Evolutionary conservation across 2,113 vertebrate species (phyloP), one percentile per base, ranked within the genome.

Genomic region (Chaetodon trifascialis): DNA sequence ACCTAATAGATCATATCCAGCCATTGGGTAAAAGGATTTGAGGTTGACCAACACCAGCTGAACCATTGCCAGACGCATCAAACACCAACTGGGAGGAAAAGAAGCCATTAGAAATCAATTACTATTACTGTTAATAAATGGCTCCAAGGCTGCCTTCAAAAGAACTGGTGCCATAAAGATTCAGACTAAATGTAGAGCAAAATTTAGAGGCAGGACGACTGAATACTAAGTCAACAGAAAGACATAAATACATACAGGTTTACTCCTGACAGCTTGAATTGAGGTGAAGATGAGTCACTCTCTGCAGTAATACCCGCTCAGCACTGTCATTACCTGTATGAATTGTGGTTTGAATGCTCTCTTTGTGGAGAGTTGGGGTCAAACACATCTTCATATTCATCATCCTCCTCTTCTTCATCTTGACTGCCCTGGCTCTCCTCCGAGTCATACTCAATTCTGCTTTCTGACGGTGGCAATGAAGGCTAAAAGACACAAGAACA

Each of bases 61-160:
- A 87, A 99, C 97, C 98, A 99, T 98, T 55, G 97, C 94, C 92
- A 99, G 90, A 66, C 98, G 96, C 97, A 99, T 99, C 92, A 99
- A 95, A 91, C 97, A 99, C 98, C 98, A 99, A 94, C 98, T 99
- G 93, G 80, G 67, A 64, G 14, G 58, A 73, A 34, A 68, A 55
- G 10, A 79, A 34, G 30, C n/a, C 23, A 52, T 66, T 16, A 73
- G 4, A 80, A 63, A 74, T 30, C 25, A 80, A 73, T 86, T 63
- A 44, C 0, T 60, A 11, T 63, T 46, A 30, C 30, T 30, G 30
- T 30, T 30, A 30, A 30, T 58, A 44, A 30, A 40, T 21, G 10
- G 59, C 8, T 73, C 14, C 7, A 34, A 46, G 44, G 36, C 36
- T 25, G 23, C 25, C 8, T 67, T 42, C 3, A 4, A 40, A 59